Conservation (phyloP, 2,888 invertebrate species). For the Scaptomyza polygonia region DNA sequence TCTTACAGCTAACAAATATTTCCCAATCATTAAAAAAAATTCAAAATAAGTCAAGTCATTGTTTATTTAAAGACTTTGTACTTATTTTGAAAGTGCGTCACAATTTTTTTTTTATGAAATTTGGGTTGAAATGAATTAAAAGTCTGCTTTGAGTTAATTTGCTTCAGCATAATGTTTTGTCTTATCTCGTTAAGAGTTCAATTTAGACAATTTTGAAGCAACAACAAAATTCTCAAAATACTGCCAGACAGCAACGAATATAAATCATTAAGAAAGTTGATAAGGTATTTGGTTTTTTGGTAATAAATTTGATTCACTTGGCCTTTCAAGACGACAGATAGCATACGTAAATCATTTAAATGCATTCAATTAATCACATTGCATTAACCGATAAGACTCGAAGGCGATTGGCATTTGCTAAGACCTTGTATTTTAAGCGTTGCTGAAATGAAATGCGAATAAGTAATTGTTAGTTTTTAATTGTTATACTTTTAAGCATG, state of each 20-base stretch:
- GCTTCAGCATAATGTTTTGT: too few relatives aligned
- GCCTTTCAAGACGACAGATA: constrained; percentile 1
- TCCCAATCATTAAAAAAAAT: too few relatives aligned
- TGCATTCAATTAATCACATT: constrained; percentile 43
- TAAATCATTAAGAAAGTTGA: neutral
- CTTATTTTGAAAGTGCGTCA: neutral
- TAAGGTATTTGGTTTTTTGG: neutral
- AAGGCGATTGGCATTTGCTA: constrained; percentile 26
- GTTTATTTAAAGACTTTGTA: neutral
- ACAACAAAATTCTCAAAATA: neutral
- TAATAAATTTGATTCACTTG: neutral
- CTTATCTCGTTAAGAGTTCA: neutral
- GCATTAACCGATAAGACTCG: constrained; percentile 19
- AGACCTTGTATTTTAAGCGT: neutral
- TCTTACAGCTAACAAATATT: neutral
- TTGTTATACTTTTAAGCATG: too few relatives aligned
- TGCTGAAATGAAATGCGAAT: neutral
- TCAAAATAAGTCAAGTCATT: neutral
- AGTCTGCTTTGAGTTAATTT: neutral
- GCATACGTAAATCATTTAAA: constrained; percentile 10
- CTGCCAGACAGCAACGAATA: neutral
- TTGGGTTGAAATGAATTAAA: neutral
- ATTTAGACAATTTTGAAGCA: neutral
- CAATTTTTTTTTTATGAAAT: neutral
- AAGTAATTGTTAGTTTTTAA: neutral